Base-by-base conservation (phyloP, 2,113 vertebrate species). In the Melanerpes aurifrons region DNA sequence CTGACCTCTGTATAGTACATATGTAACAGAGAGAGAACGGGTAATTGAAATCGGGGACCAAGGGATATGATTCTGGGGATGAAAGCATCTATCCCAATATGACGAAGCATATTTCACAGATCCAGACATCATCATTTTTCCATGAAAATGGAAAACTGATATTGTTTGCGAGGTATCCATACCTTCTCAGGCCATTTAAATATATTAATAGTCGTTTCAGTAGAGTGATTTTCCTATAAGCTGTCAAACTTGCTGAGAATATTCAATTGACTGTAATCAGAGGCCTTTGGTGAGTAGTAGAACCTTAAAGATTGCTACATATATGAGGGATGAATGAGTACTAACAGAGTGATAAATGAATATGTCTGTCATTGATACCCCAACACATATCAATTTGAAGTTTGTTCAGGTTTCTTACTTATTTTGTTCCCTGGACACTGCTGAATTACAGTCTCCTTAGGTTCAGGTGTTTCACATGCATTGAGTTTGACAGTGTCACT, bases 261-360 rank as follows among this genome's bases (percentile, higher is more conserved):
- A 82, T 85, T 91, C 67, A 73, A 50, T 89, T 90, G 81, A 82
- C 32, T 85, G 45, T 68, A 89, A 74, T 89, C 64, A 71, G 61
- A 79, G 50, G 25, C 19, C 63, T 89, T 90, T 76, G 45, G n/a
- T 71, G 74, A 85, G 64, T 53, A 92, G 77, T 24, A 61, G 57
- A 37, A 84, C 43, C 16, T 77, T 74, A 71, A 48, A 80, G 53
- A 82, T 17, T 77, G 53, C 32, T 87, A 91, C 91, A 87, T 96
- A 57, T 73, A 17, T 53, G 64, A 85, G 57, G 35, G 28, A 61
- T 87, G 59, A 89, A 31, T 40, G 78, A 74, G 12, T 61, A 45
- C 43, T 93, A 70, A 70, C n/a, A 74, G 73, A 86, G 63, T 80
- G 89, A 87, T 26, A 64, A 92, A 85, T 63, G 28, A 93, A 22